These are phyloP conservation scores for Dryocosmus kuriphilus DNA, from an alignment of 2,888 invertebrate species.

Conservation along the genomic window DNA sequence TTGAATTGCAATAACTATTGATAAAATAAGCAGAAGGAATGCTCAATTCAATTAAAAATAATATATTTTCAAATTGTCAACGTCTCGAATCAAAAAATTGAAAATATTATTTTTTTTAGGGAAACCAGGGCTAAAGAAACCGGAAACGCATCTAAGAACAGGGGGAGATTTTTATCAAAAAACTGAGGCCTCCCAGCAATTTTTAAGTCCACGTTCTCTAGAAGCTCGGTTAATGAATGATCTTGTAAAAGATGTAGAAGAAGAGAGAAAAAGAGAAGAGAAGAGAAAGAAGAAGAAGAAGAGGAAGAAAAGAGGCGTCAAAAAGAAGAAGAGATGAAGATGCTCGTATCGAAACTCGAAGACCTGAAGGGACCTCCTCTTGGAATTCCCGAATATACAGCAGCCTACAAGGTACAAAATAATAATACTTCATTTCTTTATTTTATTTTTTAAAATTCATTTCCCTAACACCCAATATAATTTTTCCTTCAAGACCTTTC, in stretches of 20 bases:
- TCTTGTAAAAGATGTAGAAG: constrained; percentile 55
- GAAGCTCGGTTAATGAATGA: constrained; percentile 57
- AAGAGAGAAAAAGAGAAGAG: constrained; percentile 46
- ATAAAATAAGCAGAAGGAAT: too few species aligned
- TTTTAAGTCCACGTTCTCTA: constrained; percentile 56
- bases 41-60: too few species aligned
- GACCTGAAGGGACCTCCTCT: constrained; percentile 69
- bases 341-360: constrained; percentile 70
- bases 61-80: too few species aligned
- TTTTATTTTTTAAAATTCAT: background rate
- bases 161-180: constrained; percentile 61
- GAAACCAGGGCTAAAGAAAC: constrained; percentile 63
- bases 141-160: constrained; percentile 65
- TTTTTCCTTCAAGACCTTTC: constrained; percentile 73
- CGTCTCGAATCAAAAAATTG: too few species aligned
- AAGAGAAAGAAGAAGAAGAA: constrained; percentile 51
- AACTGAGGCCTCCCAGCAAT: constrained; percentile 57
- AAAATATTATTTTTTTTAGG: constrained; percentile 56
- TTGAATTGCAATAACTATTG: too few species aligned
- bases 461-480: background rate
- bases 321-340: constrained; percentile 67
- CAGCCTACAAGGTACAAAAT: constrained; percentile 70
- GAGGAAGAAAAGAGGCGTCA: constrained; percentile 56
- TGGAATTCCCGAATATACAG: constrained; percentile 73
- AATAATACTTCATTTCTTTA: background rate